Conservation (phyloP, 2,113 vertebrate genomes). For the Egretta garzetta region DNA sequence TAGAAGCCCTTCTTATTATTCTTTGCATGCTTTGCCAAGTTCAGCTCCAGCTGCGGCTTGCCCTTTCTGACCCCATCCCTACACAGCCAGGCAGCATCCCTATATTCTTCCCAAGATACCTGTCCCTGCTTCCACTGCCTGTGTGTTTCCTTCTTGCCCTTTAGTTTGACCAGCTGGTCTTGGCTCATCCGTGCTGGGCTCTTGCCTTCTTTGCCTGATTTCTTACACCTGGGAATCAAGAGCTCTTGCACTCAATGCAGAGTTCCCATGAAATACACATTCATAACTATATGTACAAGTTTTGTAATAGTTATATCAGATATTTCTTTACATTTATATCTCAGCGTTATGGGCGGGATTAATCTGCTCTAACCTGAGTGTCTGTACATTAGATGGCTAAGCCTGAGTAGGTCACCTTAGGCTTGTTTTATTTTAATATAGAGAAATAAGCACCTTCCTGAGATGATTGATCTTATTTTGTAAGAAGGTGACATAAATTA, state of each 20-base stretch:
- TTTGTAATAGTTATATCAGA: background rate
- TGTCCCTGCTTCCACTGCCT: background rate
- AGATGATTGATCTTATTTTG: background rate
- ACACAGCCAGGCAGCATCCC: background rate
- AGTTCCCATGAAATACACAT: background rate
- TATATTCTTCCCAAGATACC: background rate
- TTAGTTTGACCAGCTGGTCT: background rate
- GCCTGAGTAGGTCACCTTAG: background rate
- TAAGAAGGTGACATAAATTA: background rate
- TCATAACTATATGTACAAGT: background rate
- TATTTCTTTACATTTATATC: background rate
- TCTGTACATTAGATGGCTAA: background rate
- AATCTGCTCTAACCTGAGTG: background rate
- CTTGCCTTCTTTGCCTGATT: background rate
- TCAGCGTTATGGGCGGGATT: background rate
- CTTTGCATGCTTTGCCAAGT: background rate
- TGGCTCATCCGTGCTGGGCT: background rate
- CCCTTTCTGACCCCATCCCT: too few species aligned
- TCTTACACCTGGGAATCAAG: background rate
- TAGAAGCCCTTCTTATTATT: background rate
- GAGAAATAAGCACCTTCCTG: background rate
- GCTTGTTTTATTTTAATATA: background rate
- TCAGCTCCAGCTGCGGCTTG: accelerated
- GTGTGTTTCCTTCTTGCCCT: background rate
- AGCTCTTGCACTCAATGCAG: background rate